Evolutionary conservation across 37 sponge, comb jelly and placozoan genomes (phyloP), one percentile per base, ranked within the genome.

Genomic region (Haliclona indistincta): DNA sequence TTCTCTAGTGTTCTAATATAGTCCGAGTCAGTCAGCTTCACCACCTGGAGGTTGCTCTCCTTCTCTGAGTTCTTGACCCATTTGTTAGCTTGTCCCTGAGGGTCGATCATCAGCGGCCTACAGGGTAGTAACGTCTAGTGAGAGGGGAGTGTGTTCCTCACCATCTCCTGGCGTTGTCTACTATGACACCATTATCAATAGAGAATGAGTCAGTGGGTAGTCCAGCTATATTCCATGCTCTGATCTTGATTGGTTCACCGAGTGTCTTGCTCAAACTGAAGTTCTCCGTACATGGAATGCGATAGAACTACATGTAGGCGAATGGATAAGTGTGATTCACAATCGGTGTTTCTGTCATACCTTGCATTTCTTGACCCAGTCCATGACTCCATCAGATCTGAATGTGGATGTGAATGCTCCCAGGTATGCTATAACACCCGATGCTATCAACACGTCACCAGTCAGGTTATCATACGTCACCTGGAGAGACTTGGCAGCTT

Each of bases 81-180:
- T 68, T 95, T 95, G 81, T 98, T 98, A 45, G 99, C 99, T 78
- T 98, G 99, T 15, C 99, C 94, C 74, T 98, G 99, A 6, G 99
- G 99, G 70, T 98, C 99, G 13, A 98, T 95, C 99, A 98, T 98
- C 36, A 98, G 96, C 10, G 99, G 96, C 91, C 91, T 91, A 40
- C 3, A 39, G 20, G 1, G 74, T 6, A 49, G 4, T 65, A 5
- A n/a, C 42, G n/a, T 19, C 36, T n/a, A 36, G 10, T 30, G 68
- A 67, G n/a, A 22, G 43, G 11, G 6, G 22, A 10, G 67, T 78
- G 20, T 3, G 30, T 38, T n/a, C 2, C 80, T 67, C 35, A 91
- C 99, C 99, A 98, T 81, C 99, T 80, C 70, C 99, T 80, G 44
- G 99, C 77, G 58, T 93, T 98, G 71, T 67, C 93, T 8, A 98